phyloP scores from a whole-genome alignment of 2,888 invertebrate species.

The Beris morrisii region DNA sequence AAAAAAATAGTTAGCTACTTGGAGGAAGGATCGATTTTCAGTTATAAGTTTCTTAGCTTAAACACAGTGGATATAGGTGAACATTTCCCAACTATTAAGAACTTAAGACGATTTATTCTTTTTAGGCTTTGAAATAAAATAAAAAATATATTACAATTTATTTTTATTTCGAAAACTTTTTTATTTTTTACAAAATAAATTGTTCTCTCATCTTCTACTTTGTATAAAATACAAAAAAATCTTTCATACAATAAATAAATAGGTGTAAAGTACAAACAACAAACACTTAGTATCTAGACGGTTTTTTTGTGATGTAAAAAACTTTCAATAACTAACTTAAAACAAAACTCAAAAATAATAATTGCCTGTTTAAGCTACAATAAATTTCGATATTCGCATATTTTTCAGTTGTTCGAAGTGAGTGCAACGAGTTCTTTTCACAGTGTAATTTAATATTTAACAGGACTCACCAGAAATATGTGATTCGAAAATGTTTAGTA shows the following conservation, averaged over 20 bases:
- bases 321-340: conserved; percentile 2
- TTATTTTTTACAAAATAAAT: conserved; percentile 10
- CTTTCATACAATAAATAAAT: conserved; percentile 33
- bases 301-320: conserved; percentile 36
- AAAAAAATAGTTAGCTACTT: too few species aligned
- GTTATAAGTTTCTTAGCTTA: too few species aligned
- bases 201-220: conserved; percentile 17
- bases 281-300: conserved; percentile 32
- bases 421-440: too few species aligned
- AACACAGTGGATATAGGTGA: too few species aligned
- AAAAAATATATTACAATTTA: neutral
- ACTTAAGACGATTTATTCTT: too few species aligned
- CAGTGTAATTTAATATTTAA: too few species aligned
- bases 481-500: too few species aligned
- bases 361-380: neutral
- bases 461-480: too few species aligned
- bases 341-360: neutral
- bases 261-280: conserved; percentile 31
- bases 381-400: neutral
- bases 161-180: conserved; percentile 3
- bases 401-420: too few species aligned
- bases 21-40: too few species aligned
- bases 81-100: too few species aligned
- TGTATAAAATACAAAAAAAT: conserved; percentile 35
- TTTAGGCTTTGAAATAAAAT: too few species aligned